Conservation (phyloP, 2,888 invertebrate genomes). For the Drosophila emarginata region DNA sequence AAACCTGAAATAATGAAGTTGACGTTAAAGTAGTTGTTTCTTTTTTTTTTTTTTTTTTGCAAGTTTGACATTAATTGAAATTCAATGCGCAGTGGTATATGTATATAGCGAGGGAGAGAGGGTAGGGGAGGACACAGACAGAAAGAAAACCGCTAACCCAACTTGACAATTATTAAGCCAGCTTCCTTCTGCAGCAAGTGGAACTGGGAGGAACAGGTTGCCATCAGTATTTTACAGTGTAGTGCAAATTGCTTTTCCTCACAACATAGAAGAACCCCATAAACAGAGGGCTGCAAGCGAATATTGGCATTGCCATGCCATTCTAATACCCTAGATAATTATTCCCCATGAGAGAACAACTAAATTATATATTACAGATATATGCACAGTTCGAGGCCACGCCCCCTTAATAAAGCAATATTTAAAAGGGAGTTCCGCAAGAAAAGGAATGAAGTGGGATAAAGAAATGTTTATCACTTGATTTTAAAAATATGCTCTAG, state of each 20-base stretch:
- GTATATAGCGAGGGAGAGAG: not conserved
- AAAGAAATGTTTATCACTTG: too few relatives aligned
- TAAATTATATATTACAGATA: too few relatives aligned
- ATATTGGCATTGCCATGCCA: not conserved
- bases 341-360: too few relatives aligned
- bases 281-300: conserved; percentile 14
- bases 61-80: conserved; percentile 69
- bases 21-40: conserved; percentile 30
- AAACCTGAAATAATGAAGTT: conserved; percentile 61
- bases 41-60: conserved; percentile 9
- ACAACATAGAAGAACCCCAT: conserved; percentile 24
- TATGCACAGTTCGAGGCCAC: too few relatives aligned
- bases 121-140: conserved; percentile 6
- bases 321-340: conserved; percentile 11
- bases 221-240: conserved; percentile 19
- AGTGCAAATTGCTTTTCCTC: conserved; percentile 59
- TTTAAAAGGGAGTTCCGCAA: too few relatives aligned
- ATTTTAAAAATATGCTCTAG: not conserved
- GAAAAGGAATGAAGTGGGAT: too few relatives aligned
- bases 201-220: conserved; percentile 56
- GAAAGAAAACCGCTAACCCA: conserved; percentile 48
- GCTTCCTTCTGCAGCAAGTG: conserved; percentile 43
- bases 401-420: too few relatives aligned
- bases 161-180: conserved; percentile 61
- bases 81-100: conserved; percentile 72